Evolutionary conservation across 2,888 invertebrate species (phyloP).

Genomic region (Shargacucullia verbasci): DNA sequence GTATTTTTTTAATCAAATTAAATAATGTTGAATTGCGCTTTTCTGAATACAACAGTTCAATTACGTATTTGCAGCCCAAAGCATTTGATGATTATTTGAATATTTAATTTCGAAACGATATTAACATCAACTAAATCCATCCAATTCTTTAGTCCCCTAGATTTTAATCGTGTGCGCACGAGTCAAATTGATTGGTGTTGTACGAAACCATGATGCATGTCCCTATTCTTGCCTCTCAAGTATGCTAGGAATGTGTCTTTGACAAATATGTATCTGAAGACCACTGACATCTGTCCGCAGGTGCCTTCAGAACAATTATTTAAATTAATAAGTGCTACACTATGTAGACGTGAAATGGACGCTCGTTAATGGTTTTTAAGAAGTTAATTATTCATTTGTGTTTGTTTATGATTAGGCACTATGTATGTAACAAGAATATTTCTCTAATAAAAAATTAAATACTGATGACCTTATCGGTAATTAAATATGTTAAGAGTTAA

Average conservation of each 20-base stretch:
- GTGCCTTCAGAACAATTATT: constrained; percentile 72
- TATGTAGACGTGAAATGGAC: constrained; percentile 20
- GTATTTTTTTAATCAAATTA: no score
- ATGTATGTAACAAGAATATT: no score
- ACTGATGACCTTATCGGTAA: no score
- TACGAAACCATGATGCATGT: constrained; percentile 65
- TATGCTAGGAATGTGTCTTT: constrained; percentile 67
- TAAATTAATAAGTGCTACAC: constrained; percentile 60
- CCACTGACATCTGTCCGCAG: constrained; percentile 70
- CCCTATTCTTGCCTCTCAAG: constrained; percentile 31
- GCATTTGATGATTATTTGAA: no score
- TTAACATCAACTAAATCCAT: constrained; percentile 28
- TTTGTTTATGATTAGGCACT: constrained; percentile 5
- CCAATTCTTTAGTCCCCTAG: constrained; percentile 45
- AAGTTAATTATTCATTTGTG: constrained; percentile 27
- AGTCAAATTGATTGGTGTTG: constrained; percentile 58
- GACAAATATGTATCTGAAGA: constrained; percentile 75
- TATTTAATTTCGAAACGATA: background rate
- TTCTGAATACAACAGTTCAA: no score
- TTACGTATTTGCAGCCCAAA: no score
- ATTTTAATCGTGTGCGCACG: constrained; percentile 60
- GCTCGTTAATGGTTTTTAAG: constrained; percentile 27
- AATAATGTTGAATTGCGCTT: no score
- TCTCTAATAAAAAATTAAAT: no score
- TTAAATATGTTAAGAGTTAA: no score